phyloP scores from a whole-genome alignment of 1,140 invertebrate genomes.

The Leptinotarsa texana region DNA sequence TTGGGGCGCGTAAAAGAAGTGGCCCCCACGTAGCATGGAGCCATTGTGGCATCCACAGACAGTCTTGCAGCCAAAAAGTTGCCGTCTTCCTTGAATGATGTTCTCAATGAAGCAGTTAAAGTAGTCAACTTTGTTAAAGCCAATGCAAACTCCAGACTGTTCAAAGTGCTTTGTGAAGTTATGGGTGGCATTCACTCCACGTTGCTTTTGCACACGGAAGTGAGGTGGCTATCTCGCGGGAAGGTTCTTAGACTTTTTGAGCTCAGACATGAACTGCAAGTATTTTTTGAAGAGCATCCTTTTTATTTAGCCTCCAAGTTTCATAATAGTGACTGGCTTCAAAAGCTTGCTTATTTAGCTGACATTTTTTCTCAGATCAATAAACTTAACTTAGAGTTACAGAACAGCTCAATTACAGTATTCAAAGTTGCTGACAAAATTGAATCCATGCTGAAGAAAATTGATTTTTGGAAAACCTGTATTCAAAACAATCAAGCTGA shows the following conservation, averaged over 20 bases:
- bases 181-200: constrained; percentile 1
- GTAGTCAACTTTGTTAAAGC: constrained; percentile 7
- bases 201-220: background rate
- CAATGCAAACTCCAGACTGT: background rate
- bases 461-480: too few species aligned
- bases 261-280: too few species aligned
- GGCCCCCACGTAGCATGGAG: constrained; percentile 1
- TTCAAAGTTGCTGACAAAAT: too few species aligned
- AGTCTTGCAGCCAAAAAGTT: background rate
- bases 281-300: too few species aligned
- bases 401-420: background rate
- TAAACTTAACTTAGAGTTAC: constrained; percentile 9
- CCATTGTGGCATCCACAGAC: constrained; percentile 9
- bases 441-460: too few species aligned
- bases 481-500: too few species aligned
- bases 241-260: too few species aligned
- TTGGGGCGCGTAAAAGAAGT: constrained; percentile 1
- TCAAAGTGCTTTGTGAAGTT: too few species aligned
- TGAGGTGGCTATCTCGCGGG: too few species aligned
- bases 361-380: constrained; percentile 1
- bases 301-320: too few species aligned
- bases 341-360: background rate
- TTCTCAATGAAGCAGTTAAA: background rate
- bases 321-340: too few species aligned
- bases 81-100: background rate